A percentile compares a stretch with the other conserved stretches of the same genome.
These are phyloP conservation scores for Megaceryle maxima DNA, from an alignment of 2,113 vertebrate species.

Conservation along the genomic window DNA sequence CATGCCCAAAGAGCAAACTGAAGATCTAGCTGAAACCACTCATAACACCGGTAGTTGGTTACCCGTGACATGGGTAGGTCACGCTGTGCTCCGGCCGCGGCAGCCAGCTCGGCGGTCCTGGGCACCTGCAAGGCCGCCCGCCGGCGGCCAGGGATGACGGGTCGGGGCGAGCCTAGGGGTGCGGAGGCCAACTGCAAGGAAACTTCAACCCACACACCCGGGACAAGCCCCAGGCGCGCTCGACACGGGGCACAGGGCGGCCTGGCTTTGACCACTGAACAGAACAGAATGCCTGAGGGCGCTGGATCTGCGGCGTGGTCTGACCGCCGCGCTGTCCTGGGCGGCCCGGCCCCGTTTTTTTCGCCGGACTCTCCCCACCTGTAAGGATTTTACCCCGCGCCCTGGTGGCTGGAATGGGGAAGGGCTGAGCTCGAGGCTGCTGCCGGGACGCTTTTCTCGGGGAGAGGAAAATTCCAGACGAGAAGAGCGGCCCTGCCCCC, in stretches of 20 bases:
- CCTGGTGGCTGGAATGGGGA: conserved; percentile 64
- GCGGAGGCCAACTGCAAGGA: not conserved
- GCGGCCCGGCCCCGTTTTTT: too few species aligned
- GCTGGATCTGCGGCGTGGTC: too few species aligned
- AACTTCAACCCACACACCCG: not conserved
- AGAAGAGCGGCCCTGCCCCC: conserved; percentile 16
- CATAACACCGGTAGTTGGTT: too few species aligned
- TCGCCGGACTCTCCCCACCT: not conserved
- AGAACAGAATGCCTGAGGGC: fast-evolving
- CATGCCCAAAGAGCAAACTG: fast-evolving
- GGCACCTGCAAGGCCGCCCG: not conserved
- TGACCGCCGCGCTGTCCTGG: not conserved
- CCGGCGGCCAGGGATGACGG: not conserved
- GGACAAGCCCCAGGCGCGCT: too few species aligned
- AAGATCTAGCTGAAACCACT: fast-evolving
- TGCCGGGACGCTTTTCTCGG: not conserved
- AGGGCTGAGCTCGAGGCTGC: not conserved
- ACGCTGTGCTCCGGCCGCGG: not conserved
- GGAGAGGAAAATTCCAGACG: conserved; percentile 63
- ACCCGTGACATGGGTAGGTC: not conserved
- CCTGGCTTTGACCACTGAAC: fast-evolving
- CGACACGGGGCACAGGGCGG: not conserved
- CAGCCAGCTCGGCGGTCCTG: not conserved
- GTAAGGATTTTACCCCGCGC: not conserved
- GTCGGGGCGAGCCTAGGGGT: too few species aligned